Evolutionary conservation across 1,140 invertebrate genomes (phyloP).

Genomic region (Linepithema humile): DNA sequence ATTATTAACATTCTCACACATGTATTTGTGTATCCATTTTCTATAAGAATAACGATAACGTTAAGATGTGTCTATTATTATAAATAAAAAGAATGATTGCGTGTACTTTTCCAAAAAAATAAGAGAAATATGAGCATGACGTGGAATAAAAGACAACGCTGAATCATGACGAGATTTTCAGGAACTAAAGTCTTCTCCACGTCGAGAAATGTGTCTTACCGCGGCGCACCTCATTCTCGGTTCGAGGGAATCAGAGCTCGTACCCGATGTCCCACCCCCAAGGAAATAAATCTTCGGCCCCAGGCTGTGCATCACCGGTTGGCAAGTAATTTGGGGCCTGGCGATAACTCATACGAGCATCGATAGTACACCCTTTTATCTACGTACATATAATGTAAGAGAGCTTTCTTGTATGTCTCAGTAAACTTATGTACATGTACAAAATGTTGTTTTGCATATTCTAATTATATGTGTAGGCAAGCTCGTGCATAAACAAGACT

Average conservation of each 20-base stretch:
- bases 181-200: slow-evolving; percentile 33
- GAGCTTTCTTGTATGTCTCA: slow-evolving; percentile 58
- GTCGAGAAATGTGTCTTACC: slow-evolving; percentile 57
- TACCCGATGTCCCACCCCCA: slow-evolving; percentile 44
- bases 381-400: slow-evolving; percentile 27
- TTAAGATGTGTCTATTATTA: not conserved
- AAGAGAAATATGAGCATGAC: slow-evolving; percentile 5
- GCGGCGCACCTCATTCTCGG: slow-evolving; percentile 63
- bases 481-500: no score
- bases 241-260: slow-evolving; percentile 60
- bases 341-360: slow-evolving; percentile 84
- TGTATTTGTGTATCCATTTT: not conserved
- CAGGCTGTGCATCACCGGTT: slow-evolving; percentile 82
- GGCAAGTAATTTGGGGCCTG: slow-evolving; percentile 83
- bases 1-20: not conserved
- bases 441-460: slow-evolving; percentile 24
- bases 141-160: slow-evolving; percentile 55
- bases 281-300: slow-evolving; percentile 82
- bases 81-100: not conserved
- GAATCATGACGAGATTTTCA: slow-evolving; percentile 26
- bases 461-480: no score
- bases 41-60: not conserved
- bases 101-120: not conserved
- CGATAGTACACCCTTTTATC: slow-evolving; percentile 76
- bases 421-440: slow-evolving; percentile 65